Evolutionary conservation across 2,113 vertebrate genomes (phyloP), one percentile per base, ranked within the genome.

Genomic region (Misgurnus mizolepis): DNA sequence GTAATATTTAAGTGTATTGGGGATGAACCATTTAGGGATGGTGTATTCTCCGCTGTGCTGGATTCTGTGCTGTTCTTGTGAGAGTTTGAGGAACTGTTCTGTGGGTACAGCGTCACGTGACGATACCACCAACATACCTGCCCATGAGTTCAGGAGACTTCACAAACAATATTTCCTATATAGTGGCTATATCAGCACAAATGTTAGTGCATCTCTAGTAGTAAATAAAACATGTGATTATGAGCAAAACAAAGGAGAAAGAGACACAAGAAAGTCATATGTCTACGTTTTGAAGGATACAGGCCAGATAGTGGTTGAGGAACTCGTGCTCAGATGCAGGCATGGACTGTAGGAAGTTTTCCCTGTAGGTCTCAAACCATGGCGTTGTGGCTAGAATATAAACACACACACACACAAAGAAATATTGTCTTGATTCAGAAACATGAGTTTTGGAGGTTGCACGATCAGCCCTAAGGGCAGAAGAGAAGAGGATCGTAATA

Each of bases 1-100:
- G 0, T 98, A 99, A 87, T 99, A 99, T 87, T 99, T 99, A 45
- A 99, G 95, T 0, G 98, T 99, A 89, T 99, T 99, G 82, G 97
- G 98, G 87, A 96, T 98, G 86, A 99, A 98, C 98, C 98, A 99
- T 71, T 97, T 98, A 40, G 98, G 98, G 86, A 93, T 93, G 0
- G 91, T 92, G 89, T 94, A 97, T 66, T 99, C 98, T 85, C 88
- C 97, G 70, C 94, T 97, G 88, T 99, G 98, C 86, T 99, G 98
- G 88, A 99, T 94, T 85, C 95, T 92, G 92, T 99, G 97, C 75
- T 99, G 98, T 60, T 99, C 98, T 88, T 99, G 96, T 12, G 98
- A 99, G 69, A 99, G 91, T 88, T 97, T 97, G 80, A 95, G 93
- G 81, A 99, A 98, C 85, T 98, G 95, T 80, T 99, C 98, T 90